A percentile compares a stretch with the other conserved stretches of the same genome.
phyloP scores from a whole-genome alignment of 2,888 invertebrate genomes.

The Bugula neritina region DNA sequence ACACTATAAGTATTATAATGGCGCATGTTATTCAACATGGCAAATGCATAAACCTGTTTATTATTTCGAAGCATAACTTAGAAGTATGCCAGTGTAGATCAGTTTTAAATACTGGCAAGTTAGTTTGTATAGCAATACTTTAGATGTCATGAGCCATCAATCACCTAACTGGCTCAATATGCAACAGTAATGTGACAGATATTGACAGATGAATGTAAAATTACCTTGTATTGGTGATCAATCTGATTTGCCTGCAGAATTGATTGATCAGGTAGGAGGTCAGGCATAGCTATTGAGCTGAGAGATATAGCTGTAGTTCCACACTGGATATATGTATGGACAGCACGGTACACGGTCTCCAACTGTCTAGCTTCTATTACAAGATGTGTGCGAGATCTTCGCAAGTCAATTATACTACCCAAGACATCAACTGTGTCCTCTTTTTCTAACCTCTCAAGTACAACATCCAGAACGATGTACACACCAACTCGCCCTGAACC shows the following conservation, averaged over 20 bases:
- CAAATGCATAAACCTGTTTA: no score
- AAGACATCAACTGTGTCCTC: slow-evolving; percentile 47
- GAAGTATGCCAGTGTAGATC: no score
- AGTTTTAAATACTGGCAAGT: no score
- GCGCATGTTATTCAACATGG: no score
- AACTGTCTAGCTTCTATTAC: slow-evolving; percentile 33
- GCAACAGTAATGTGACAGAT: no score
- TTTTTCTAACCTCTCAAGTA: slow-evolving; percentile 66
- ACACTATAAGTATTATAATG: no score
- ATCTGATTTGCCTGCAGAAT: neutral
- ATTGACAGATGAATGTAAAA: no score
- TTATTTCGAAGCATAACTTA: no score
- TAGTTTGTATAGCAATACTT: no score
- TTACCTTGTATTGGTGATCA: neutral
- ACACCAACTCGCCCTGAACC: slow-evolving; percentile 95
- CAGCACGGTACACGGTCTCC: slow-evolving; percentile 67
- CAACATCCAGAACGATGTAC: slow-evolving; percentile 89
- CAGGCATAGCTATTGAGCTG: neutral
- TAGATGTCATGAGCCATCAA: no score
- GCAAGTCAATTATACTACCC: slow-evolving; percentile 42
- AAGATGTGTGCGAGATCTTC: slow-evolving; percentile 45
- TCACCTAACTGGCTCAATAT: no score
- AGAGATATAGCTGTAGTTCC: slow-evolving; percentile 90
- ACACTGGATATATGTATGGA: slow-evolving; percentile 86
- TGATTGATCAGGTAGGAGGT: neutral